A percentile compares a stretch with the other conserved stretches of the same genome.
phyloP scores from a whole-genome alignment of 2,888 invertebrate species.

The Epistrophe eligans region DNA sequence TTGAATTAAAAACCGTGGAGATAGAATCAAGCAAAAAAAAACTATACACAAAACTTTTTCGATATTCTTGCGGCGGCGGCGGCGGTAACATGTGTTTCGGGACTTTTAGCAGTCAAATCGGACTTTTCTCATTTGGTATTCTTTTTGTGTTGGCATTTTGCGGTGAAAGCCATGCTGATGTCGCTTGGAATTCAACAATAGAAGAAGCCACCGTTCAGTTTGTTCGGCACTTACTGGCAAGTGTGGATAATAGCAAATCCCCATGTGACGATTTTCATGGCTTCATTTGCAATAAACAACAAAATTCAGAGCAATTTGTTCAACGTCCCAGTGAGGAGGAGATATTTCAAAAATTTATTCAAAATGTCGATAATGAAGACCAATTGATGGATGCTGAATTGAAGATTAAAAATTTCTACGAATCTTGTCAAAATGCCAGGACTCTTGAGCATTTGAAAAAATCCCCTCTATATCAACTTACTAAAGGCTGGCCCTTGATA shows the following conservation, averaged over 20 bases:
- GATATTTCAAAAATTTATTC: constrained; percentile 79
- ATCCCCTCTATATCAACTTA: constrained; percentile 79
- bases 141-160: constrained; percentile 52
- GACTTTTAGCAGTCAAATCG: constrained; percentile 16
- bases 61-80: constrained; percentile 21
- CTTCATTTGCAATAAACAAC: constrained; percentile 80
- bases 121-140: constrained; percentile 59
- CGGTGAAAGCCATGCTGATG: constrained; percentile 14
- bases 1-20: constrained; percentile 1
- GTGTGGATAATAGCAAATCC: constrained; percentile 78
- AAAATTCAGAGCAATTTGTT: constrained; percentile 75
- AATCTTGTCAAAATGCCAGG: constrained; percentile 80
- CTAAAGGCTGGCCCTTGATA: constrained; percentile 82
- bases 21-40: background rate
- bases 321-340: constrained; percentile 78
- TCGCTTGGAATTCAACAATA: constrained; percentile 66
- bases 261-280: constrained; percentile 82
- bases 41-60: constrained; percentile 41
- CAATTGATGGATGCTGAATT: constrained; percentile 80
- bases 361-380: constrained; percentile 76
- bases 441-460: constrained; percentile 78
- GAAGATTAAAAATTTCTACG: constrained; percentile 81
- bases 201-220: constrained; percentile 79
- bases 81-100: constrained; percentile 43
- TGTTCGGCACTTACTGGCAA: constrained; percentile 79